Evolutionary conservation across 2,113 vertebrate species (phyloP).

Genomic region (Pristiophorus japonicus): DNA sequence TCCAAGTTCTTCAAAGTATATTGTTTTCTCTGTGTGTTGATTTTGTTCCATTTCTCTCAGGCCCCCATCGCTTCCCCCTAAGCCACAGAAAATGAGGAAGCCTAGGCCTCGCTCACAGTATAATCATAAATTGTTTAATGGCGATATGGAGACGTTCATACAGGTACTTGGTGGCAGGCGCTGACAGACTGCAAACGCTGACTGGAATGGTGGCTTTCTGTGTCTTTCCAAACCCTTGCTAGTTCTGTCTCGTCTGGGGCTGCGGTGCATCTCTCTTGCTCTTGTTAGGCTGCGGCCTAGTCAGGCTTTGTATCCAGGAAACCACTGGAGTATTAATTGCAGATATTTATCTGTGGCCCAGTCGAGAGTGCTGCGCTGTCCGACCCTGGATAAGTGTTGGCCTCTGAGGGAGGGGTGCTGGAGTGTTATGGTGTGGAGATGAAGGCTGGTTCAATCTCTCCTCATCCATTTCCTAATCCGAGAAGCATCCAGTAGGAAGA

Average conservation of each 20-base stretch:
- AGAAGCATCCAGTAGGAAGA: not conserved
- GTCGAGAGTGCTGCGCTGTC: too few relatives aligned
- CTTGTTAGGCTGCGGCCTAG: not conserved
- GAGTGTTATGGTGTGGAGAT: not conserved
- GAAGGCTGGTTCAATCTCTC: not conserved
- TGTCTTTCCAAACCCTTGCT: conserved; percentile 23
- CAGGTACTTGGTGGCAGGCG: conserved; percentile 79
- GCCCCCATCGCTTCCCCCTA: conserved; percentile 96
- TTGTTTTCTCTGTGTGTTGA: conserved; percentile 58
- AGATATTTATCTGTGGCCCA: not conserved
- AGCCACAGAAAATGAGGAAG: conserved; percentile 99
- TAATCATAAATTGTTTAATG: conserved; percentile 99
- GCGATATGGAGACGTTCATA: conserved; percentile 99
- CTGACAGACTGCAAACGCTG: conserved; percentile 59
- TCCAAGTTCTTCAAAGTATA: conserved; percentile 39
- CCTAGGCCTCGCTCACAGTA: conserved; percentile 94
- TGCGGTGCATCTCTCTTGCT: not conserved
- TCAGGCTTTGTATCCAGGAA: not conserved
- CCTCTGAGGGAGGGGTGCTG: not conserved
- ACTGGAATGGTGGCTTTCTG: conserved; percentile 61
- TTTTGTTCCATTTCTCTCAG: conserved; percentile 75
- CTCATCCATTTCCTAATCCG: not conserved
- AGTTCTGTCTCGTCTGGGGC: conserved; percentile 24
- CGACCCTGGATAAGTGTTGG: not conserved
- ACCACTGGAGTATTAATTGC: not conserved